These are phyloP conservation scores for Datnioides undecimradiatus DNA, from an alignment of 2,113 vertebrate species.

Conservation along the genomic window DNA sequence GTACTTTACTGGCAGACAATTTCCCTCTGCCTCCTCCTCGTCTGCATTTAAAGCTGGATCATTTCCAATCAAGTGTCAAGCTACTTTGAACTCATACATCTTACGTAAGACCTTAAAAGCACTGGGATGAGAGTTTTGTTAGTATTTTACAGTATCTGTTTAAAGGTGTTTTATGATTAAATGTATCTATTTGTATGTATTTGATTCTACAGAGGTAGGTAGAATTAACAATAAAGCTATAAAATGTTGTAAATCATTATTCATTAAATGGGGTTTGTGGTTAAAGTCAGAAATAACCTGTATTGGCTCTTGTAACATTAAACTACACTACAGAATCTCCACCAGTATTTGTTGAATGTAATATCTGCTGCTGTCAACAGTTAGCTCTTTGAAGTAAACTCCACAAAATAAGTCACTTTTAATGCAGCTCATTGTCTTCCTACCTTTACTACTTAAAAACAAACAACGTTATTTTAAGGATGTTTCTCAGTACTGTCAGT, in stretches of 20 bases:
- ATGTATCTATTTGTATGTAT: too few species aligned
- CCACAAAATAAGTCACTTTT: too few species aligned
- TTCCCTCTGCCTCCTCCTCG: neutral
- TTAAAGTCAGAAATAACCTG: neutral
- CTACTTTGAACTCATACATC: constrained; percentile 2
- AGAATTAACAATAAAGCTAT: neutral
- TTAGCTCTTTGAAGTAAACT: too few species aligned
- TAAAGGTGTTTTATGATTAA: neutral
- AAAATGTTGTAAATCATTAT: neutral
- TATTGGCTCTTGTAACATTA: neutral
- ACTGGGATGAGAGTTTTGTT: neutral
- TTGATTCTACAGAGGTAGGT: neutral
- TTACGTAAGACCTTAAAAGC: neutral
- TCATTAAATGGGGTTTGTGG: neutral
- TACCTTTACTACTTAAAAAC: too few species aligned
- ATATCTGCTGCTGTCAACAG: neutral
- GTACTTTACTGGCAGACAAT: neutral
- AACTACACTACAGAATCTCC: neutral
- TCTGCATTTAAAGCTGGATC: constrained; percentile 20
- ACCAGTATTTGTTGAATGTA: neutral
- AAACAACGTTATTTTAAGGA: neutral
- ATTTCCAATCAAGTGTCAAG: constrained; percentile 25
- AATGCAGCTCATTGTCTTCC: too few species aligned
- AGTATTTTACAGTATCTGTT: neutral
- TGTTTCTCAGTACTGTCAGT: neutral